Base-by-base conservation (phyloP, 2,888 invertebrate species). In the Drosophila mimetica region DNA sequence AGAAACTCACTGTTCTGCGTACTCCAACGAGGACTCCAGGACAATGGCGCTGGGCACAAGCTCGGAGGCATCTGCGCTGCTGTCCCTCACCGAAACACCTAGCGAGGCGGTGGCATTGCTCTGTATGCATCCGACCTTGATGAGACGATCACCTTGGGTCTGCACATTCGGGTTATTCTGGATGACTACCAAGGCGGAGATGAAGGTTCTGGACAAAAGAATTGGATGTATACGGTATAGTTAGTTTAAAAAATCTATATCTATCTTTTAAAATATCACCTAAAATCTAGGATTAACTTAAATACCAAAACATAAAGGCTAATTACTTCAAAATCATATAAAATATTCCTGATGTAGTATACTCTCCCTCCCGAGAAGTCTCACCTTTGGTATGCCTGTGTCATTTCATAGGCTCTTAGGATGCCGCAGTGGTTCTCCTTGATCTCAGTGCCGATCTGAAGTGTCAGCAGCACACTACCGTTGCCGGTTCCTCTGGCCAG, bases 81-180 rank as follows among this genome's bases (percentile, higher is more conserved):
- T 83, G 22, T 86, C 86, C 0, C 39, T 44, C 0, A 37, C 66
- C 14, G 76, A 74, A 4, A 41, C 28, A 4, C 69, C 71, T 13
- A 73, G 48, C n/a, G 71, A 57, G 5, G 75, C 36, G 5, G 90
- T 88, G 39, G 92, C 92, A 41, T 93, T 93, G 75, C 91, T 92
- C 48, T 95, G 93, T n/a, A 95, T 94, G 86, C 96, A 96, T 0
- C 96, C 96, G 5, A 96, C 95, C 80, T 95, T 94, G 61, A 97
- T 94, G 80, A 96, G 94, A 63, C 96, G 94, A 91, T 97, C 97
- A 0, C 96, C 96, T 65, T 96, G 95, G 14, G 96, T 95, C 91
- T 97, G 97, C 65, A 97, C 96, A 76, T 96, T 94, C 0, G 95
- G 94, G 91, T 97, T 97, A 91, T 96, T 95, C 90, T 97, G 97